These are phyloP conservation scores for Pantelozetes paolii DNA, from an alignment of 2,888 invertebrate genomes.

Conservation along the genomic window DNA sequence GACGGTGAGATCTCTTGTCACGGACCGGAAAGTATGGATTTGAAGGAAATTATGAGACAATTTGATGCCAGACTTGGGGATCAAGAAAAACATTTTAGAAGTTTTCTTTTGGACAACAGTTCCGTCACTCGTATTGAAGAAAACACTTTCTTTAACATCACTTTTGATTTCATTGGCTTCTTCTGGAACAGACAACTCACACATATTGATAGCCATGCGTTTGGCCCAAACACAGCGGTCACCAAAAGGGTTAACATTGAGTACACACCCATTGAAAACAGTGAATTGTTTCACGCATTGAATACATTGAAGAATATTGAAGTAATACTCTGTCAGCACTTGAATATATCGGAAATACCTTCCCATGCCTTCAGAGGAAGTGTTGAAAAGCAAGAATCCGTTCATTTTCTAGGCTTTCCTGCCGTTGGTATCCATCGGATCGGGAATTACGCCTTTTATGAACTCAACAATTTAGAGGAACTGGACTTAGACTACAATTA, in stretches of 20 bases:
- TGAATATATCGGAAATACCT: constrained; percentile 11
- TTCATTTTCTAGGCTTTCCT: constrained; percentile 6
- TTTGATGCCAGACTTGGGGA: not conserved
- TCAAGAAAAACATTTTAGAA: constrained; percentile 7
- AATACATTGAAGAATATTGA: constrained; percentile 12
- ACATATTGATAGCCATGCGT: not conserved
- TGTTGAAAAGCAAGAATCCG: not conserved
- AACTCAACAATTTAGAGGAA: constrained; percentile 17
- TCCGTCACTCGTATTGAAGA: not conserved
- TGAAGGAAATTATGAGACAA: not conserved
- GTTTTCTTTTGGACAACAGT: constrained; percentile 1
- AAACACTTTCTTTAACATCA: constrained; percentile 2
- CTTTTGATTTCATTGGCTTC: not conserved
- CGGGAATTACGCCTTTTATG: constrained; percentile 5
- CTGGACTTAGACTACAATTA: constrained; percentile 1
- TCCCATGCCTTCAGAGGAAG: constrained; percentile 6
- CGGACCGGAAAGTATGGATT: not conserved
- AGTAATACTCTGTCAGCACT: constrained; percentile 19
- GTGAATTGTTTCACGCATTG: not conserved
- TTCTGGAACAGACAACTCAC: not conserved
- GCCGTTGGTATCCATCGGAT: not conserved
- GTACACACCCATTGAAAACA: constrained; percentile 1
- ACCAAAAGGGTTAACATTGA: not conserved
- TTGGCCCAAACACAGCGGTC: not conserved
- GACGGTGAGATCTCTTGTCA: not conserved